Evolutionary conservation across 2,888 invertebrate genomes (phyloP), one percentile per base, ranked within the genome.

Genomic region (Mayetiola destructor): DNA sequence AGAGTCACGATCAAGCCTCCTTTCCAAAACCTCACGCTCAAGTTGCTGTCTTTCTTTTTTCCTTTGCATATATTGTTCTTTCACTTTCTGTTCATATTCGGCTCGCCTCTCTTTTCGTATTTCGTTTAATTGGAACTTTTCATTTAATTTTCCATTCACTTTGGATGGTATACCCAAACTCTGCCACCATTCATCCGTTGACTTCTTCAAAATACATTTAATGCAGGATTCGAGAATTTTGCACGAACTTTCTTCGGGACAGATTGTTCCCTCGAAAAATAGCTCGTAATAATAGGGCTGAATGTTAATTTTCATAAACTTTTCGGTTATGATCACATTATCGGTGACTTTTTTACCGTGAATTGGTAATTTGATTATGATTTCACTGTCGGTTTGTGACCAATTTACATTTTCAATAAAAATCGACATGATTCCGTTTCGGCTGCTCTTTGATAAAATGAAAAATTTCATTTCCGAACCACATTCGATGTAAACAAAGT

Each of bases 241-340:
- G 63, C 85, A 85, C 62, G 75, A 77, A 65, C 86, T 85, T 62
- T 75, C 73, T 18, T 74, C 72, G 57, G 78, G 79, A 63, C 82
- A 72, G 1, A 89, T 78, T 9, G 77, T 69, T 57, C 77, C 71
- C 61, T 75, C 70, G n/a, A 87, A 72, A 66, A 87, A 81, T 39
- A 80, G 73, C 74, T 90, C 90, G 65, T 88, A 84, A 58, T 88
- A 74, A 66, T 80, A 86, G 5, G 85, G 84, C 27, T 78, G 78
- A 65, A 77, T 86, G 64, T 82, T 79, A 1, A 81, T 81, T 73
- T 88, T 88, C 10, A 88, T 68, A 66, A 86, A 88, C 61, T 77
- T 76, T 59, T 80, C 77, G 0, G 82, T 76, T 0, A 82, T 80
- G 63, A 86, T 80, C 42, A 88, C 68, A 67, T 87, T 78, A 10